Conservation (phyloP, 2,888 invertebrate genomes). For the Orchesellides sinensis region DNA sequence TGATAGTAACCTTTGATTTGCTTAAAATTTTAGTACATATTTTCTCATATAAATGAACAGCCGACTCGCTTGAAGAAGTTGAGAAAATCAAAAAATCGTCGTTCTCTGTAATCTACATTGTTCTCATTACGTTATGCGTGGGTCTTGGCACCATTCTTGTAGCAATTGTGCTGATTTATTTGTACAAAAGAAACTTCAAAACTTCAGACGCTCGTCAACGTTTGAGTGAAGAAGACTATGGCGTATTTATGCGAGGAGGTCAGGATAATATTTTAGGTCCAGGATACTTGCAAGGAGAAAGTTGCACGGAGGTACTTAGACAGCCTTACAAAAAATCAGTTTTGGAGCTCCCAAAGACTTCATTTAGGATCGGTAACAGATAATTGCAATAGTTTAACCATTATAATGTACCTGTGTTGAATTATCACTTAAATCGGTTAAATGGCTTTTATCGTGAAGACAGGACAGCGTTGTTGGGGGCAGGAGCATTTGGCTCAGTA, state of each 20-base stretch:
- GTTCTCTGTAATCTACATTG: too few species aligned
- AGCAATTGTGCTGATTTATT: too few species aligned
- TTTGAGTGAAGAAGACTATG: background rate
- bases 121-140: too few species aligned
- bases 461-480: constrained; percentile 21
- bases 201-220: background rate
- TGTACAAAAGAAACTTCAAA: background rate
- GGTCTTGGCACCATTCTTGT: too few species aligned
- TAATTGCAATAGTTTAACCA: too few species aligned
- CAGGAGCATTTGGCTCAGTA: constrained; percentile 52
- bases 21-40: too few species aligned
- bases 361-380: background rate
- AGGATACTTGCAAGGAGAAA: background rate
- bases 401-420: too few species aligned
- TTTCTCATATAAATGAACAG: too few species aligned
- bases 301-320: background rate
- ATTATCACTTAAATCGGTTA: too few species aligned
- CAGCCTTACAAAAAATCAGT: background rate
- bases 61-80: background rate
- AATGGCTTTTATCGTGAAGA: background rate
- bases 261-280: too few species aligned
- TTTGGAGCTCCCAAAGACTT: background rate
- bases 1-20: too few species aligned
- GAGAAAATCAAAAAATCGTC: too few species aligned
- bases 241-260: background rate